phyloP scores from a whole-genome alignment of 1,140 invertebrate species.

The Drosophila nannoptera region DNA sequence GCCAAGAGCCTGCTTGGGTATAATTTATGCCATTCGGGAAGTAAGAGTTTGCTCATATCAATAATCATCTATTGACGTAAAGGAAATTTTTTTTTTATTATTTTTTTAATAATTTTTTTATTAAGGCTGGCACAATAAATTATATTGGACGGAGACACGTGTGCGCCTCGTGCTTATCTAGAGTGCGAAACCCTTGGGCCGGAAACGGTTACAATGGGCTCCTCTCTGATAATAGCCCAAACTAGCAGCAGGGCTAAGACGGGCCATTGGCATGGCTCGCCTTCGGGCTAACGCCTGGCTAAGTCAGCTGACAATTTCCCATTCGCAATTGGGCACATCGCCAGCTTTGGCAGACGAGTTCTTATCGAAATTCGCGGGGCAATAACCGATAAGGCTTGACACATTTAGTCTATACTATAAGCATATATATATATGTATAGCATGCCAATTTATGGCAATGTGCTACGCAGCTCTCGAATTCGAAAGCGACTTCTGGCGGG shows the following conservation, averaged over 20 bases:
- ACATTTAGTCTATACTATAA: slow-evolving; percentile 27
- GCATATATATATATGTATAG: neutral
- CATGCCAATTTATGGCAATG: slow-evolving; percentile 35
- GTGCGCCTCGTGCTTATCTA: neutral
- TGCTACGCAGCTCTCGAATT: neutral
- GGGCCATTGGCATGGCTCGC: slow-evolving; percentile 31
- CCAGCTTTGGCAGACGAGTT: slow-evolving; percentile 3
- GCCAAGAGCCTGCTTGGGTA: slow-evolving; percentile 21
- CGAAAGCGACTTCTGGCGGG: neutral
- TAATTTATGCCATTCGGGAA: slow-evolving; percentile 32
- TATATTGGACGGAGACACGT: neutral
- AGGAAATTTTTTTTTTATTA: neutral
- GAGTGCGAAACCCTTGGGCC: neutral
- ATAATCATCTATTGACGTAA: neutral
- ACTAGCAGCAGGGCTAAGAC: neutral
- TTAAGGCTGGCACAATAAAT: neutral
- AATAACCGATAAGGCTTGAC: slow-evolving; percentile 64
- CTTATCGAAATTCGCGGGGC: slow-evolving; percentile 39
- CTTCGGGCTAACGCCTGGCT: slow-evolving; percentile 27
- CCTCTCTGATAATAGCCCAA: neutral
- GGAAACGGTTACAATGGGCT: neutral
- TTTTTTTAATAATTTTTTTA: neutral
- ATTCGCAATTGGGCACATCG: slow-evolving; percentile 12
- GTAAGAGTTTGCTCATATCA: no score
- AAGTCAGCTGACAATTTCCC: slow-evolving; percentile 48